Base-by-base conservation (phyloP, 2,888 invertebrate genomes). In the Epinotia demarniana region DNA sequence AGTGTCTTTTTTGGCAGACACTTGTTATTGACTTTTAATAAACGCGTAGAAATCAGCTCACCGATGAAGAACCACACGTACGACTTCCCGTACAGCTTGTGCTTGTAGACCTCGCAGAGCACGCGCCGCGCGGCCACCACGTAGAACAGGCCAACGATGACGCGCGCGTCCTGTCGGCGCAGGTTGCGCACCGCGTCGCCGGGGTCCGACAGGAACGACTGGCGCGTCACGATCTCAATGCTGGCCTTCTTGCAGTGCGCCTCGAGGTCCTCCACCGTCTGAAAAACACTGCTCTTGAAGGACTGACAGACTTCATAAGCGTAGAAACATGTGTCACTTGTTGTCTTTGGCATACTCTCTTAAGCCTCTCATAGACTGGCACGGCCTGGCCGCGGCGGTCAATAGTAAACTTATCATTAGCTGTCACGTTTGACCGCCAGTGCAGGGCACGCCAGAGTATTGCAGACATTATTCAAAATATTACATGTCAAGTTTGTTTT, bases 31-130 rank as follows among this genome's bases (percentile, higher is more conserved):
- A 3, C 46, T 13, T 4, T 4, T 16, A 16, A 5, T 53, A 53
- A n/a, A 2, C 5, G n/a, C 72, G 6, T 43, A 71, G 23, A 53
- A 60, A 18, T 33, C n/a, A 39, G 86, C 96, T 95, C 88, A 96
- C 99, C 99, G 84, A 99, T 99, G 91, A 99, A 99, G 91, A 99
- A 99, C 99, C 99, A 99, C 39, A 99, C 99, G 92, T 99, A 98
- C 58, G 98, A 97, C 83, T 98, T 97, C 18, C 99, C 99, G 88
- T 98, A 99, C 27, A 99, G 95, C 77, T 97, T 96, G 86, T 99
- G 98, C 86, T 98, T 98, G 94, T 98, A 99, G 82, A 99, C 97
- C 92, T 99, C 99, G 90, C 99, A 99, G 23, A 99, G 96, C 0
- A 99, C 99, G 69, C 98, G 95, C 72, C 99, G 95, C 0, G 99